phyloP scores from a whole-genome alignment of 2,113 vertebrate species.

The Galeopterus variegatus region DNA sequence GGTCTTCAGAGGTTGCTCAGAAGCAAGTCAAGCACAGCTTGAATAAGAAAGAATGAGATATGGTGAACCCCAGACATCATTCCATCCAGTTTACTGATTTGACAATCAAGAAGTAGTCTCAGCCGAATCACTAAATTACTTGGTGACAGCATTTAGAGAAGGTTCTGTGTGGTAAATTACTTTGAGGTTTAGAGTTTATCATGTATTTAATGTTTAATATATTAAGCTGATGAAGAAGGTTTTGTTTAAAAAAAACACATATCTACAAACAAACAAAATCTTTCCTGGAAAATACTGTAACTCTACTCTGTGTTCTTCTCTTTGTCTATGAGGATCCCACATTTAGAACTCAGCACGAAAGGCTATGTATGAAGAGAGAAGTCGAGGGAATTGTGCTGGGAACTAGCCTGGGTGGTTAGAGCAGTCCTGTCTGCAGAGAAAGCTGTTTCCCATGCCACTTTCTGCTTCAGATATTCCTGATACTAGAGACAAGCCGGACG shows the following conservation, averaged over 20 bases:
- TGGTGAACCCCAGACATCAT: background rate
- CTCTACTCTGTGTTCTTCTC: background rate
- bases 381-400: rapidly evolving
- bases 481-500: background rate
- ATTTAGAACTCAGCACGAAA: background rate
- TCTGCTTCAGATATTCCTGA: background rate
- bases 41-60: background rate
- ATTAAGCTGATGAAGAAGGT: slow-evolving; percentile 23
- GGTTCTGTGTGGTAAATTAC: background rate
- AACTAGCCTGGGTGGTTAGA: too few relatives aligned
- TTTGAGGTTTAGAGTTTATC: background rate
- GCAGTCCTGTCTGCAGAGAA: background rate
- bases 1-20: background rate
- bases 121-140: background rate
- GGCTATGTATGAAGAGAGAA: background rate
- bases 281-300: background rate
- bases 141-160: background rate
- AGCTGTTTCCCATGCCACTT: background rate
- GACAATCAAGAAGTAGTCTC: background rate
- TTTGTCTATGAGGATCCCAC: rapidly evolving
- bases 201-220: slow-evolving; percentile 28
- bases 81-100: background rate
- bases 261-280: background rate
- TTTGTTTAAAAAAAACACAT: background rate
- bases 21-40: background rate